Evolutionary conservation across 2,797 vertebrate genomes (phyloP).

Genomic region (Sebastes itinus): DNA sequence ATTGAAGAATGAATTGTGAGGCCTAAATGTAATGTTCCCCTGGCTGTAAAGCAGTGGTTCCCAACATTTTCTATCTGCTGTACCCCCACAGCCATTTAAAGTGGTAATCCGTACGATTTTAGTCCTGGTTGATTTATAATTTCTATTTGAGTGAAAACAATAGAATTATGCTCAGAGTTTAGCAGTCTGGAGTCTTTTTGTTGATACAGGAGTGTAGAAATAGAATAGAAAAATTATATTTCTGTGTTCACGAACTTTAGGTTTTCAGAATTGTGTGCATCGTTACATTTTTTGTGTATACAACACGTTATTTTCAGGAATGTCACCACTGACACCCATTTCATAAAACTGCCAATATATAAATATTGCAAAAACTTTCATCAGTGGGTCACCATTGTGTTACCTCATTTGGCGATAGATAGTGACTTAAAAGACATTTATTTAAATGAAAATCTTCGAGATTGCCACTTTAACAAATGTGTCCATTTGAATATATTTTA

Average conservation of each 20-base stretch:
- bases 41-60: neutral
- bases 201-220: too few relatives aligned
- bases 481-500: neutral
- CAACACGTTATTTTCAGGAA: too few relatives aligned
- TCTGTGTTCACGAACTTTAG: too few relatives aligned
- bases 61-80: neutral
- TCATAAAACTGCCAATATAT: neutral
- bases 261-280: too few relatives aligned
- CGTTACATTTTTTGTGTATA: too few relatives aligned
- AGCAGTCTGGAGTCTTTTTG: too few relatives aligned
- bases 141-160: too few relatives aligned
- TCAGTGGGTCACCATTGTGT: neutral
- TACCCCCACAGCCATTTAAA: neutral
- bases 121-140: too few relatives aligned
- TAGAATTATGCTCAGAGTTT: too few relatives aligned
- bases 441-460: neutral
- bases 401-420: neutral
- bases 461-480: neutral
- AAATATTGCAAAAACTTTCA: neutral
- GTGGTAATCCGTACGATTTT: too few relatives aligned
- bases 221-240: too few relatives aligned
- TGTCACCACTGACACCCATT: too few relatives aligned
- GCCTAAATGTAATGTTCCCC: neutral
- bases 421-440: neutral
- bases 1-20: neutral